Percentiles rank a stretch among this genome's conserved stretches.
These are phyloP conservation scores for Fundulus diaphanus DNA, from an alignment of 2,797 vertebrate genomes.

Conservation along the genomic window DNA sequence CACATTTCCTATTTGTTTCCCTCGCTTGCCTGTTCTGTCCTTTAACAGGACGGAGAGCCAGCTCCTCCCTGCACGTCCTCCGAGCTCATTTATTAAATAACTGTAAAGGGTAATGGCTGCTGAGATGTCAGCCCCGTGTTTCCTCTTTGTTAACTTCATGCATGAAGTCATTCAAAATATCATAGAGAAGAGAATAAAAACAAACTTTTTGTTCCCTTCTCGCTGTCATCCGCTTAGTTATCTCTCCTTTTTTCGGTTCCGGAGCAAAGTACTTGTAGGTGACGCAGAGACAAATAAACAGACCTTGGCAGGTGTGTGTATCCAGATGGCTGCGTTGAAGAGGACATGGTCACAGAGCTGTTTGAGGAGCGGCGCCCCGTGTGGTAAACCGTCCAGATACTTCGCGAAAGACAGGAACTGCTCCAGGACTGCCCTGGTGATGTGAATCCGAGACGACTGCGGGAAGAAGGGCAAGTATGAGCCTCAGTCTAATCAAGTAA, in stretches of 20 bases:
- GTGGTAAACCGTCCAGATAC: conserved; percentile 96
- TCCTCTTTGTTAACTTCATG: conserved; percentile 8
- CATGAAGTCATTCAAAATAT: conserved; percentile 11
- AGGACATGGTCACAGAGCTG: conserved; percentile 88
- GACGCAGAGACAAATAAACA: conserved; percentile 39
- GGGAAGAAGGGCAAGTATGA: conserved; percentile 8
- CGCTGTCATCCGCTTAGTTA: neutral
- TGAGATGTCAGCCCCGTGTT: conserved; percentile 19
- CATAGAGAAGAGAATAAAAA: neutral
- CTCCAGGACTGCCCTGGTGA: conserved; percentile 95
- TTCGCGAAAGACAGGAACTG: conserved; percentile 98
- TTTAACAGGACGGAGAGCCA: conserved; percentile 26
- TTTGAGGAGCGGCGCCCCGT: conserved; percentile 95
- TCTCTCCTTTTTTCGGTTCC: conserved; percentile 4
- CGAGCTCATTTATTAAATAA: conserved; percentile 40
- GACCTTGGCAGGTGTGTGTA: conserved; percentile 98
- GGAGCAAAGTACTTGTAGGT: neutral
- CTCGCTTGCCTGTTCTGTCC: conserved; percentile 28
- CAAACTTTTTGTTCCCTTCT: neutral
- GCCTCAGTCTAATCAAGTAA: neutral
- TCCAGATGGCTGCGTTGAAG: conserved; percentile 93
- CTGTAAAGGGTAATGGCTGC: conserved; percentile 44
- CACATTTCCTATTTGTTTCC: conserved; percentile 51
- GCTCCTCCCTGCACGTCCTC: conserved; percentile 18
- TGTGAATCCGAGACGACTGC: conserved; percentile 95